These are phyloP conservation scores for Tetraneura akinire DNA, from an alignment of 1,140 invertebrate genomes.

Conservation along the genomic window DNA sequence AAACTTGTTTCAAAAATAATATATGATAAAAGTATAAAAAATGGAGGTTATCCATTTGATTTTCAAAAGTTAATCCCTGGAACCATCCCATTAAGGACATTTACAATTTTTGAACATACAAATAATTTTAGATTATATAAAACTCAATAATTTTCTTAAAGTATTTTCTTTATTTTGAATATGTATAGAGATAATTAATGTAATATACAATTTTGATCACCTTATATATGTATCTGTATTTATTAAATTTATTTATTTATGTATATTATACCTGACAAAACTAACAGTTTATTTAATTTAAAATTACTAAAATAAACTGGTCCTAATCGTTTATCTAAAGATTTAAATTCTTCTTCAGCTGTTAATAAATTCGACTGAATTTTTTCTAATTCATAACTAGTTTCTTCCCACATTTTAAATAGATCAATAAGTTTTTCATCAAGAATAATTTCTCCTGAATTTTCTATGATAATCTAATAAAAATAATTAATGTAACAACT, in stretches of 20 bases:
- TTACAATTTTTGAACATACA: no score
- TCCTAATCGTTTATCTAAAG: slow-evolving; percentile 62
- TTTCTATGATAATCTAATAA: slow-evolving; percentile 63
- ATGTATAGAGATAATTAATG: no score
- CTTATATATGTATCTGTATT: no score
- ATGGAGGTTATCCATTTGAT: no score
- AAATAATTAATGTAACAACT: not conserved
- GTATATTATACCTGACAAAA: not conserved
- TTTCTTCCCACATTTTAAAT: slow-evolving; percentile 90
- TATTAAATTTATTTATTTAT: not conserved
- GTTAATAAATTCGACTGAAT: slow-evolving; percentile 79
- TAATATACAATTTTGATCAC: no score
- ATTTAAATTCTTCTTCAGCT: slow-evolving; percentile 76
- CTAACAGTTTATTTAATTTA: slow-evolving; percentile 69
- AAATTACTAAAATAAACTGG: slow-evolving; percentile 66
- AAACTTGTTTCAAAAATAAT: no score
- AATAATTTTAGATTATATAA: no score
- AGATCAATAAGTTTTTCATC: slow-evolving; percentile 68
- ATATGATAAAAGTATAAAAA: no score
- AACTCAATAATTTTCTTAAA: no score
- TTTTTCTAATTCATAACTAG: slow-evolving; percentile 86
- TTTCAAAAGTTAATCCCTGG: no score
- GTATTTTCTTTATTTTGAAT: no score
- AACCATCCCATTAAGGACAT: no score
- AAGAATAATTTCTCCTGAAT: slow-evolving; percentile 67